Evolutionary conservation across 2,113 vertebrate species (phyloP).

Genomic region (Rhea americana): DNA sequence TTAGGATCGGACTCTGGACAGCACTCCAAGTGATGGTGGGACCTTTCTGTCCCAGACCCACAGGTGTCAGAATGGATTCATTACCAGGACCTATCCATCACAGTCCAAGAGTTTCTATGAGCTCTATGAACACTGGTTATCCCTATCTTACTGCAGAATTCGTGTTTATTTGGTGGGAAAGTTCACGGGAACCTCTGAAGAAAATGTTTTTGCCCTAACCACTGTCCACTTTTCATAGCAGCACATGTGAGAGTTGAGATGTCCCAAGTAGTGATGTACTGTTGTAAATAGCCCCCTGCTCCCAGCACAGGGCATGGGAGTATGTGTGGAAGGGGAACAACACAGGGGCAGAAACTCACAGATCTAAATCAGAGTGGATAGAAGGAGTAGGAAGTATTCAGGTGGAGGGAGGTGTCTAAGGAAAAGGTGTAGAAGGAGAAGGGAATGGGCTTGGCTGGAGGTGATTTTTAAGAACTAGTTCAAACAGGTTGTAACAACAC

Average conservation of each 20-base stretch:
- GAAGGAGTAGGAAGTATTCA: background rate
- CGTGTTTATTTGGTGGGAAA: background rate
- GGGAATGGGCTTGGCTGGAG: background rate
- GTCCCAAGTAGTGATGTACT: background rate
- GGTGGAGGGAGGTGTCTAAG: no score
- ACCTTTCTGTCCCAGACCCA: background rate
- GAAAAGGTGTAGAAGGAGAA: background rate
- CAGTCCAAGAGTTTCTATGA: background rate
- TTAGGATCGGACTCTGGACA: background rate
- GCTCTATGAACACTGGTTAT: background rate
- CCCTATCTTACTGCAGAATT: background rate
- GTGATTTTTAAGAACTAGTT: background rate
- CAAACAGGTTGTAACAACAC: background rate
- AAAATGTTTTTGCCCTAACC: background rate
- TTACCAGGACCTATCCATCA: background rate
- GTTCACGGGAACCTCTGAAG: background rate
- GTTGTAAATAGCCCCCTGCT: background rate
- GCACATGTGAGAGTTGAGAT: background rate
- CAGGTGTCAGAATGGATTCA: background rate
- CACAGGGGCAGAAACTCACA: background rate
- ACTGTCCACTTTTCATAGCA: background rate
- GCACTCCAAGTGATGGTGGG: background rate
- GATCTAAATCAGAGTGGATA: background rate
- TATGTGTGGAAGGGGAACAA: background rate
- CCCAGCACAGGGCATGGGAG: background rate